Evolutionary conservation across 1,140 invertebrate species (phyloP).

Genomic region (Penaeus indicus): DNA sequence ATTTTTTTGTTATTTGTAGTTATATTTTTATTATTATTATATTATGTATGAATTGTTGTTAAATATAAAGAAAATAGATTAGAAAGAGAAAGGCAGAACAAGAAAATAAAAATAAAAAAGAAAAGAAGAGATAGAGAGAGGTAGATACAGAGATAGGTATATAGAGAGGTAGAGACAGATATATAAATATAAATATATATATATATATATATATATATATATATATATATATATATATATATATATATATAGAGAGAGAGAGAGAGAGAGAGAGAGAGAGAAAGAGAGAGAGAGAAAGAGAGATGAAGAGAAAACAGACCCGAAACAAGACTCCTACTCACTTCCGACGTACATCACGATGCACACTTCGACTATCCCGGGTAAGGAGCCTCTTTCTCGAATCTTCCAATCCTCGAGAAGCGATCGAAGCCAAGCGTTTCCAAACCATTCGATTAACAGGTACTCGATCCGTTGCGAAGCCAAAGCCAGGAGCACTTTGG

Average conservation of each 20-base stretch:
- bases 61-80: too few species aligned
- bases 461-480: constrained; percentile 87
- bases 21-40: too few species aligned
- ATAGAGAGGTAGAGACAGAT: constrained; percentile 3
- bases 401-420: constrained; percentile 81
- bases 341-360: constrained; percentile 76
- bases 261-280: too few species aligned
- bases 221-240: neutral
- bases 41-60: too few species aligned
- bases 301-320: neutral
- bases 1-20: neutral
- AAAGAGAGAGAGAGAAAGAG: too few species aligned
- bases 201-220: neutral
- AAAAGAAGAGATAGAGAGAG: too few species aligned
- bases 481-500: constrained; percentile 81
- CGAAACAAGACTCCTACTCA: neutral
- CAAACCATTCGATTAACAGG: constrained; percentile 82
- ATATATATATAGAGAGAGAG: neutral
- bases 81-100: too few species aligned
- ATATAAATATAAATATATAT: constrained; percentile 68
- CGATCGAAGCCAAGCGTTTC: constrained; percentile 79
- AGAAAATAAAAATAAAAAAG: too few species aligned
- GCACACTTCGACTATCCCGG: constrained; percentile 84
- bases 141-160: too few species aligned
- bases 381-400: constrained; percentile 84